A percentile compares a stretch with the other conserved stretches of the same genome.
These are phyloP conservation scores for Agrotis exclamationis DNA, from an alignment of 2,888 invertebrate species.

Conservation along the genomic window DNA sequence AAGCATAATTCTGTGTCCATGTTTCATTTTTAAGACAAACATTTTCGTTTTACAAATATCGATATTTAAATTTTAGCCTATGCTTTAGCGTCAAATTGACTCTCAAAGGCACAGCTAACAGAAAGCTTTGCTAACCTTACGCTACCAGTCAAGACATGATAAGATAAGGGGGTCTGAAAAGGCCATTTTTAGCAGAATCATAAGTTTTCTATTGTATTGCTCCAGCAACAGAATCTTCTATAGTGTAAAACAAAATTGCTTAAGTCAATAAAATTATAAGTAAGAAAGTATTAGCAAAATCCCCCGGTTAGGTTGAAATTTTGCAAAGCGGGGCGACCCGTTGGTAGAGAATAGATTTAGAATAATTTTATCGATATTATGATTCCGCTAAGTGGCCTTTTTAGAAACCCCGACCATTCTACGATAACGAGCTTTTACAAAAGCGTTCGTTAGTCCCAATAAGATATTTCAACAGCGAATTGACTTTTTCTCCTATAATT, in stretches of 20 bases:
- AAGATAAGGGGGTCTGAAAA: neutral
- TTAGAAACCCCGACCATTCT: neutral
- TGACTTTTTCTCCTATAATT: slow-evolving; percentile 41
- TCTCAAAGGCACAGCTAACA: slow-evolving; percentile 70
- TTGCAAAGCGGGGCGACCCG: too few species aligned
- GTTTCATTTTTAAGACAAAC: slow-evolving; percentile 23
- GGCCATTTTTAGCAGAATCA: too few species aligned
- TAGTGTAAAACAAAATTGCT: too few species aligned
- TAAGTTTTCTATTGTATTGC: too few species aligned
- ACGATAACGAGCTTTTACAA: slow-evolving; percentile 22
- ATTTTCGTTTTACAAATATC: slow-evolving; percentile 17
- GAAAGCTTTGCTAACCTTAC: slow-evolving; percentile 60
- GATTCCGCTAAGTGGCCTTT: too few species aligned
- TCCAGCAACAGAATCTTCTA: too few species aligned
- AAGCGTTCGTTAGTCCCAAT: slow-evolving; percentile 30
- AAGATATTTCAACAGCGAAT: slow-evolving; percentile 47
- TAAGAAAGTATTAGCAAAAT: too few species aligned
- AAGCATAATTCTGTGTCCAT: slow-evolving; percentile 31
- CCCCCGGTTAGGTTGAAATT: too few species aligned
- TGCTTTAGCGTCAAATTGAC: slow-evolving; percentile 70
- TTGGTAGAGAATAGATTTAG: too few species aligned
- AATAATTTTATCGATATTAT: too few species aligned
- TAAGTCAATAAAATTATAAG: too few species aligned
- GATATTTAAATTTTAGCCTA: slow-evolving; percentile 45
- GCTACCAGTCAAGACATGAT: slow-evolving; percentile 54